These are phyloP conservation scores for Bellardia bayeri DNA, from an alignment of 2,888 invertebrate species.

Conservation along the genomic window DNA sequence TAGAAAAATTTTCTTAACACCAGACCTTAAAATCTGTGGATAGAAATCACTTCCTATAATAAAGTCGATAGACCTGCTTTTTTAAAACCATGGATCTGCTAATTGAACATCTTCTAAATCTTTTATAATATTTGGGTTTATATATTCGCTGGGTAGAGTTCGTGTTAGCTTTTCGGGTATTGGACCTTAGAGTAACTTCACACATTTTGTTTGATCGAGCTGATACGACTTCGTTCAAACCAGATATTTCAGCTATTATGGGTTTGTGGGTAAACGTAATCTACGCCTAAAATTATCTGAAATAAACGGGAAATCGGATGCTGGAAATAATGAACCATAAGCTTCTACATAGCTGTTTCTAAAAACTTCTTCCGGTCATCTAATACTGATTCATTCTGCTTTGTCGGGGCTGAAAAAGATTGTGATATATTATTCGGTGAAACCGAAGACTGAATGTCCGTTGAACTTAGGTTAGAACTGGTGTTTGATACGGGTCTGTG, in stretches of 20 bases:
- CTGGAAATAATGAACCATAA: background rate
- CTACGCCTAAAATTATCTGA: background rate
- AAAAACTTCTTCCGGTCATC: background rate
- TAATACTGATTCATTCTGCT: background rate
- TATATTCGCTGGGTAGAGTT: background rate
- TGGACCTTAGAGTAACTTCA: background rate
- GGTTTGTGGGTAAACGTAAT: background rate
- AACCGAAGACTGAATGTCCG: too few relatives aligned
- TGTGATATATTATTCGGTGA: too few relatives aligned
- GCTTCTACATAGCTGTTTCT: background rate
- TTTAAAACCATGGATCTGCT: background rate
- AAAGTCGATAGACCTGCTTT: constrained; percentile 1
- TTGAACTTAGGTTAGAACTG: too few relatives aligned
- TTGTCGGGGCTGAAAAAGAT: too few relatives aligned
- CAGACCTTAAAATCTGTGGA: background rate
- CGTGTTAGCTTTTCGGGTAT: background rate
- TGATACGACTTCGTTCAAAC: background rate
- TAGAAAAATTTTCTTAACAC: background rate
- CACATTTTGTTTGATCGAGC: background rate
- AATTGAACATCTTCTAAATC: background rate
- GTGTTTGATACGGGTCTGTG: background rate
- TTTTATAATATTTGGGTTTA: background rate
- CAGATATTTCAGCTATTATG: background rate
- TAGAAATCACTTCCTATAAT: constrained; percentile 1
- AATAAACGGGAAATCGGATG: background rate